Evolutionary conservation across 1,140 invertebrate genomes (phyloP), one percentile per base, ranked within the genome.

Genomic region (Heliconius hermathena): DNA sequence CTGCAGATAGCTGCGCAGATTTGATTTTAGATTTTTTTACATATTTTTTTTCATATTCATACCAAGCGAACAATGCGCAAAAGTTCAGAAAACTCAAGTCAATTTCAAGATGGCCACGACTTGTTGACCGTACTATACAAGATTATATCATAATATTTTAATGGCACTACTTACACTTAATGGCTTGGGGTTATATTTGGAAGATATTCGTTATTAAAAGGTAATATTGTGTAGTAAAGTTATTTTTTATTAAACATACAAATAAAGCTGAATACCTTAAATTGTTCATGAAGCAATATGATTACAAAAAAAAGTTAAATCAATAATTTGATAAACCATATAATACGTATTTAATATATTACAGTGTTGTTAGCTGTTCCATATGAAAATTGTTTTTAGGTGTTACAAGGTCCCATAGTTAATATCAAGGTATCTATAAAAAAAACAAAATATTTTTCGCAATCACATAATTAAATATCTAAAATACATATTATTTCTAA

Each of bases 111-210:
- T 16, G 3, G 41, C 41, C 41, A 46, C 13, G 16, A 46, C 41
- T 46, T 46, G 41, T 46, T 46, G 41, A 3, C 41, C 13, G 13
- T 46, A 46, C 41, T 46, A 5, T 16, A 76, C 72, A 71, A 74
- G 76, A 46, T 76, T 54, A 77, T 72, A 74, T 57, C 49, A 76
- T 66, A 57, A 26, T 76, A 71, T 77, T 73, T 79, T 77, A 80
- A 85, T 85, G 84, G 84, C 84, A 85, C 84, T 85, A 80, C 73
- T 75, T 76, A 80, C 49, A 80, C 70, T 70, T 79, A 79, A 80
- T 84, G 76, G 78, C 74, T 84, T 85, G 82, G 82, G 81, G 85
- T 81, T 83, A 75, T 76, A 46, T 41, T 79, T 87, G 85, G 85
- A 87, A 87, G 84, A 82, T 83, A 78, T 54, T 41, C 18, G 36